These are phyloP conservation scores for Odocoileus virginianus DNA, from an alignment of 2,113 vertebrate species.

Conservation along the genomic window DNA sequence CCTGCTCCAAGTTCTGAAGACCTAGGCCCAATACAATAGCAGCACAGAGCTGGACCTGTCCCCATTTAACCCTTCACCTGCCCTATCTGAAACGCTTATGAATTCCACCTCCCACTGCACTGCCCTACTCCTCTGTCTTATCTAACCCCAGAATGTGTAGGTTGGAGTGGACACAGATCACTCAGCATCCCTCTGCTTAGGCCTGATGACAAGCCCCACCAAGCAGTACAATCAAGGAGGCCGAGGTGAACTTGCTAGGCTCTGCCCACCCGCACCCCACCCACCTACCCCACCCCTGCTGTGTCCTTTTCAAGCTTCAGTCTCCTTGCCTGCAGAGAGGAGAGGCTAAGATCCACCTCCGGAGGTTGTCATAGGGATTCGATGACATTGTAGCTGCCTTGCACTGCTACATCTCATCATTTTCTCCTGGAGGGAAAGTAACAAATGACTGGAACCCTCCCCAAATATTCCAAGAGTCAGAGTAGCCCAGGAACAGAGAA, in stretches of 20 bases:
- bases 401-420: background rate
- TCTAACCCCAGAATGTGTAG: background rate
- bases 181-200: background rate
- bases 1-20: background rate
- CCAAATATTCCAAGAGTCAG: background rate
- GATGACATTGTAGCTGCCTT: rapidly evolving
- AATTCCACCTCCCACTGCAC: too few relatives aligned
- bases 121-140: background rate
- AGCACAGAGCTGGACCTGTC: background rate
- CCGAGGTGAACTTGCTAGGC: background rate
- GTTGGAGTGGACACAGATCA: background rate
- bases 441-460: background rate
- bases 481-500: background rate
- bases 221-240: background rate
- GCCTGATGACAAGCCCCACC: background rate
- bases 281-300: background rate
- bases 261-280: background rate
- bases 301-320: background rate
- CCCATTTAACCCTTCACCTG: too few relatives aligned
- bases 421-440: background rate
- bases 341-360: background rate
- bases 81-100: background rate
- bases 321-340: background rate
- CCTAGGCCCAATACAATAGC: background rate
- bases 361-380: background rate